A percentile compares a stretch with the other conserved stretches of the same genome.
phyloP scores from a whole-genome alignment of 2,113 vertebrate species.

The Etheostoma cragini region DNA sequence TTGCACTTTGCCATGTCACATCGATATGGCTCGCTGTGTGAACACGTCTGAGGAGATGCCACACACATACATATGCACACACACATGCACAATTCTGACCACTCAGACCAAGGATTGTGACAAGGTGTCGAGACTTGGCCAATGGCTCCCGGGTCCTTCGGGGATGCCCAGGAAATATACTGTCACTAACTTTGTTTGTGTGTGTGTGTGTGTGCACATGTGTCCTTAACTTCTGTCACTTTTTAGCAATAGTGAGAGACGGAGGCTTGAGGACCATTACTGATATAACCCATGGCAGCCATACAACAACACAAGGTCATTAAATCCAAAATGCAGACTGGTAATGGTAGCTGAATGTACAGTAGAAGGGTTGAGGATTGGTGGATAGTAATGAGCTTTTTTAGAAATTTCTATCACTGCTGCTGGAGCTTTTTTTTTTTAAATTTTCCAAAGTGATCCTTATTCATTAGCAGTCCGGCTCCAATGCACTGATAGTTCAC shows the following conservation, averaged over 20 bases:
- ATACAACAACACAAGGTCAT: conserved; percentile 80
- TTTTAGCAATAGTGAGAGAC: conserved; percentile 65
- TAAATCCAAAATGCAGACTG: conserved; percentile 64
- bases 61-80: not conserved
- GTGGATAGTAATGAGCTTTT: conserved; percentile 65
- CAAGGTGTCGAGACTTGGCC: conserved; percentile 68
- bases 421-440: conserved; percentile 2
- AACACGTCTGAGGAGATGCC: conserved; percentile 35
- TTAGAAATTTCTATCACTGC: conserved; percentile 55
- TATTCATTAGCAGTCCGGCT: conserved; percentile 57
- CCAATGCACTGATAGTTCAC: conserved; percentile 50
- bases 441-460: conserved; percentile 18
- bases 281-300: conserved; percentile 79
- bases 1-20: conserved; percentile 60
- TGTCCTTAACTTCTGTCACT: conserved; percentile 56
- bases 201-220: not conserved
- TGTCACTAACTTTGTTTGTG: conserved; percentile 50
- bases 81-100: conserved; percentile 21
- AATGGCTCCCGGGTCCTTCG: conserved; percentile 58
- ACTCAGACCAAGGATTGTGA: conserved; percentile 55
- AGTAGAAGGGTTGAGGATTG: conserved; percentile 45
- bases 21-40: conserved; percentile 58
- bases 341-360: conserved; percentile 71
- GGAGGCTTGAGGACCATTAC: conserved; percentile 83
- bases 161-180: conserved; percentile 55